phyloP scores from a whole-genome alignment of 2,113 vertebrate genomes.

The Epinephelus cyanopodus region DNA sequence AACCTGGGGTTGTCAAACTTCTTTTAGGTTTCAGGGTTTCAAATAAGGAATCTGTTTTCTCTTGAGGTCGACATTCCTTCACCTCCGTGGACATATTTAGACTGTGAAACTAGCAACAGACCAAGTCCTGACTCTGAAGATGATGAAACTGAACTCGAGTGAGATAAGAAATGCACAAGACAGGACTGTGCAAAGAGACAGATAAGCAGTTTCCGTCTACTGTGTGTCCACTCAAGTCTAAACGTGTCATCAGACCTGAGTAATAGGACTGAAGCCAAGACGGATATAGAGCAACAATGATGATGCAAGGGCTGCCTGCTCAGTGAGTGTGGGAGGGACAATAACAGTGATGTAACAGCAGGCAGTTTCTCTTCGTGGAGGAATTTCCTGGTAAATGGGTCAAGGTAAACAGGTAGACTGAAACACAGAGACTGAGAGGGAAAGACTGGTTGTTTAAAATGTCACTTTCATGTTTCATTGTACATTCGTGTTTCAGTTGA shows the following conservation, averaged over 20 bases:
- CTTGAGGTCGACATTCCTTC: no score
- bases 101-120: conserved; percentile 19
- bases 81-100: background rate
- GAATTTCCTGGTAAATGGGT: conserved; percentile 19
- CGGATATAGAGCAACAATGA: background rate
- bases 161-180: conserved; percentile 15
- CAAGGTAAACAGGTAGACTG: conserved; percentile 1
- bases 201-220: background rate
- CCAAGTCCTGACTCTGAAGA: background rate
- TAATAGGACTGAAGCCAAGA: background rate
- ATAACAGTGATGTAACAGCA: conserved; percentile 48
- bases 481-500: background rate
- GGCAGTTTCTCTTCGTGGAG: conserved; percentile 48
- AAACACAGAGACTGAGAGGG: conserved; percentile 7
- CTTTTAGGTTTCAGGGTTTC: background rate
- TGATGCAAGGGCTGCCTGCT: conserved; percentile 34
- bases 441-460: background rate
- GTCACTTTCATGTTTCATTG: background rate
- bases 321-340: conserved; percentile 26
- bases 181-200: background rate
- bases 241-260: background rate
- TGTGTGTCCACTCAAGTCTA: background rate
- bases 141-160: conserved; percentile 23
- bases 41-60: background rate
- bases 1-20: background rate